Base-by-base conservation (phyloP, 2,113 vertebrate species). In the Dissostichus mawsoni region DNA sequence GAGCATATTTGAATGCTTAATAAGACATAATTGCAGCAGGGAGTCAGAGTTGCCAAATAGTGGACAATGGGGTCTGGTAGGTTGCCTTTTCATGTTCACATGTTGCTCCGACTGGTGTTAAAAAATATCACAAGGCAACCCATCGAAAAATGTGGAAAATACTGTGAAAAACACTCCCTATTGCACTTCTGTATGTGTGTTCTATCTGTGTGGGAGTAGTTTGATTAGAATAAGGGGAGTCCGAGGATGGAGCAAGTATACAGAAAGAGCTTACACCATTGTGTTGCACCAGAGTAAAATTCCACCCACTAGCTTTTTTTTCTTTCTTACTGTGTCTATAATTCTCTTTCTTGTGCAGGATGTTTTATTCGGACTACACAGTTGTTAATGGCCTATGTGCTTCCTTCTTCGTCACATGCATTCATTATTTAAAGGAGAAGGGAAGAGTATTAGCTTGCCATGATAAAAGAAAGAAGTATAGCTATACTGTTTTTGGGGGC, bases 401-500 rank as follows among this genome's bases (percentile, higher is more conserved):
- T 86, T 86, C 71, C 70, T 57, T 78, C 70, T 82, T 88, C 61
- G 20, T 90, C 72, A 80, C 18, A 29, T 58, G 48, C 80, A 81
- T 93, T 78, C 73, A 92, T 93, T 88, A 92, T 93, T 93, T 76
- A 90, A 80, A 66, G 48, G 58, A 56, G 56, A 64, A 41, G 56
- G 59, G 47, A 62, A 62, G 55, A 29, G 51, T 80, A 87, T 87
- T 87, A 90, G 67, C 67, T 36, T 47, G 69, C 76, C 11, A 52
- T 36, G 29, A 50, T 53, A 63, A 85, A 67, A 82, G 61, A 58
- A 74, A 70, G 82, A 88, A 82, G 50, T 78, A 87, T 85, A 66
- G 78, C 66, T 45, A 55, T 45, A 80, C 72, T 62, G 18, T 84
- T 29, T 62, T 56, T 75, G 80, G 63, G 50, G 45, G 51, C 64